Evolutionary conservation across 2,888 invertebrate genomes (phyloP).

Genomic region (Cryptocephalus primarius): DNA sequence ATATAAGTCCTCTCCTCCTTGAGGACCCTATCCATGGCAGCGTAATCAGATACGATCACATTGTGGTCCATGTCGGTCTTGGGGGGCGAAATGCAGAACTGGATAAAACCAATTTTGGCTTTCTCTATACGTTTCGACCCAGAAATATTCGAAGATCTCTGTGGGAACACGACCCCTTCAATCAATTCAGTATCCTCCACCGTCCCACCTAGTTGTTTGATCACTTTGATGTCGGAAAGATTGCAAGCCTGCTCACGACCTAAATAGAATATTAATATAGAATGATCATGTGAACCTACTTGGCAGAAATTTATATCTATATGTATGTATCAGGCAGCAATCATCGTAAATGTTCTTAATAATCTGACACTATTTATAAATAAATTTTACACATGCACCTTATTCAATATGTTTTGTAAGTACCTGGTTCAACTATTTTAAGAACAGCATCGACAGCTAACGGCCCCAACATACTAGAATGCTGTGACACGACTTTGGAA

Average conservation of each 20-base stretch:
- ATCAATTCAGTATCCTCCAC: slow-evolving; percentile 95
- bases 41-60: slow-evolving; percentile 93
- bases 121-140: slow-evolving; percentile 93
- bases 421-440: slow-evolving; percentile 60
- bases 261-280: too few relatives aligned
- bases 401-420: background rate
- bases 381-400: too few relatives aligned
- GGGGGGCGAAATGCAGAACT: slow-evolving; percentile 98
- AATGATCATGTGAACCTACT: too few relatives aligned
- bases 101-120: slow-evolving; percentile 96
- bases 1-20: slow-evolving; percentile 97
- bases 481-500: slow-evolving; percentile 98
- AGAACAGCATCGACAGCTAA: slow-evolving; percentile 96
- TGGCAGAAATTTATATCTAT: too few relatives aligned
- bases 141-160: slow-evolving; percentile 76
- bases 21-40: slow-evolving; percentile 98
- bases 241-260: slow-evolving; percentile 63
- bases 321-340: too few relatives aligned
- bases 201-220: slow-evolving; percentile 92
- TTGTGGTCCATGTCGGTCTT: slow-evolving; percentile 99
- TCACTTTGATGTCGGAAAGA: slow-evolving; percentile 92
- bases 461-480: slow-evolving; percentile 89
- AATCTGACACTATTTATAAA: too few relatives aligned
- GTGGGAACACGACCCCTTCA: slow-evolving; percentile 91
- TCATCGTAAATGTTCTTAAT: background rate